Percentiles rank a stretch among this genome's conserved stretches.
Evolutionary conservation across 2,888 invertebrate genomes (phyloP).

Genomic region (Mesorhabditis spiculigera): DNA sequence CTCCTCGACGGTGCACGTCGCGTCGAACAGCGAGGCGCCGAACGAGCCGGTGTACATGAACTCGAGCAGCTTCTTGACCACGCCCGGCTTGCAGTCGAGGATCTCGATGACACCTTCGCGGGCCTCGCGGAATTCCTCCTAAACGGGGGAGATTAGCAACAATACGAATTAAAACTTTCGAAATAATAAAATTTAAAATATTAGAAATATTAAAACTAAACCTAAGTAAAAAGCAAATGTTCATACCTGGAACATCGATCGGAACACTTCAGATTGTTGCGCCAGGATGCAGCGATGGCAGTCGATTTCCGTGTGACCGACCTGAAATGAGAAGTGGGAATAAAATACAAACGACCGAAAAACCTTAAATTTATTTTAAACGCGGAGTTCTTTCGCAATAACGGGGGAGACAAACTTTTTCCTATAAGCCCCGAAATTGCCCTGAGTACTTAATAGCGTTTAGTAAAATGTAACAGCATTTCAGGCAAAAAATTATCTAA

Average conservation of each 20-base stretch:
- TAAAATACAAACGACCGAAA: background rate
- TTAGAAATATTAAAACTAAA: no score
- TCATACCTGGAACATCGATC: conserved; percentile 39
- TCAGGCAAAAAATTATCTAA: no score
- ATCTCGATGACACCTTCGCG: conserved; percentile 49
- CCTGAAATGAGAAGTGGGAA: conserved; percentile 21
- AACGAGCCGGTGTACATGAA: conserved; percentile 51
- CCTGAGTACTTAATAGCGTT: no score
- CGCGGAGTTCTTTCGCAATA: background rate
- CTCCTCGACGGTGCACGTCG: conserved; percentile 37
- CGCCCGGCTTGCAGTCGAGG: conserved; percentile 46
- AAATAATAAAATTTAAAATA: no score
- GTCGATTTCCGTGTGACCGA: conserved; percentile 39
- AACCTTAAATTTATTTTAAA: background rate
- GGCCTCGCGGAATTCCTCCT: conserved; percentile 51
- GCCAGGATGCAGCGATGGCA: conserved; percentile 53
- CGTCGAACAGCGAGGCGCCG: conserved; percentile 21
- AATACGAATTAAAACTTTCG: background rate
- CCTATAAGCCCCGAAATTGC: background rate
- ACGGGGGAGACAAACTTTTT: background rate
- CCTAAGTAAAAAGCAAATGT: background rate
- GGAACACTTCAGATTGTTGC: conserved; percentile 50
- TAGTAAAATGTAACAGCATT: no score
- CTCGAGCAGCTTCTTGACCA: conserved; percentile 51
- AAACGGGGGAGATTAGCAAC: conserved; percentile 7